Evolutionary conservation across 2,113 vertebrate species (phyloP), one percentile per base, ranked within the genome.

Genomic region (Cheilinus undulatus): DNA sequence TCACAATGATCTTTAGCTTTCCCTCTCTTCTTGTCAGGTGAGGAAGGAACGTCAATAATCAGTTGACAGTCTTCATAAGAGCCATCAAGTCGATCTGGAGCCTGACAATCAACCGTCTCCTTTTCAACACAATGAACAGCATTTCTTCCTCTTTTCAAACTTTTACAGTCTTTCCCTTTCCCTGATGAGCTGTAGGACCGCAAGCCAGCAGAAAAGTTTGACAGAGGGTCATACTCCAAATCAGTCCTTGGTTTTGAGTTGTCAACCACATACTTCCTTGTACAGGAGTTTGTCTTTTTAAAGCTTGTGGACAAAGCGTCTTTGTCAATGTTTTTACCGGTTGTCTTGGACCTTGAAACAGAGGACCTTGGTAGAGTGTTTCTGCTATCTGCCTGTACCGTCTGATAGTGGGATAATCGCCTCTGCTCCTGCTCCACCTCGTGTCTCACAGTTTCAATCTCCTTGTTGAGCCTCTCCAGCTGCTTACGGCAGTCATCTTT

Each of bases 201-300:
- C 2, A 93, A 14, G 32, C 77, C 92, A 24, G 93, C 81, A 56
- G 91, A 94, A 70, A 92, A 95, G 88, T 94, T 95, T 51, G 94
- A 92, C 38, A 93, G 86, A 15, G 93, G 92, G 54, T 95, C 89
- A 69, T 93, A 94, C 80, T 95, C 92, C 80, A 94, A 73, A 84
- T 93, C 91, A 36, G 88, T 91, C 75, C 74, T 93, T 17, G 92
- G 93, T 82, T 81, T 93, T 20, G 80, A 90, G 54, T 73, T 76
- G 73, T 93, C 91, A 62, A 93, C 54, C 28, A 92, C 73, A 22
- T 94, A 93, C 77, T 95, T 95, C 27, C 48, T 86, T 27, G 19
- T 7, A 28, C 22, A n/a, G 4, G 53, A 24, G 20, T 19, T 28
- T 0, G 43, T 13, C 70, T 83, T 67, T 52, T 8, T 52, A 28